Conservation (phyloP, 2,888 invertebrate genomes). For the Parthenolecanium corni region DNA sequence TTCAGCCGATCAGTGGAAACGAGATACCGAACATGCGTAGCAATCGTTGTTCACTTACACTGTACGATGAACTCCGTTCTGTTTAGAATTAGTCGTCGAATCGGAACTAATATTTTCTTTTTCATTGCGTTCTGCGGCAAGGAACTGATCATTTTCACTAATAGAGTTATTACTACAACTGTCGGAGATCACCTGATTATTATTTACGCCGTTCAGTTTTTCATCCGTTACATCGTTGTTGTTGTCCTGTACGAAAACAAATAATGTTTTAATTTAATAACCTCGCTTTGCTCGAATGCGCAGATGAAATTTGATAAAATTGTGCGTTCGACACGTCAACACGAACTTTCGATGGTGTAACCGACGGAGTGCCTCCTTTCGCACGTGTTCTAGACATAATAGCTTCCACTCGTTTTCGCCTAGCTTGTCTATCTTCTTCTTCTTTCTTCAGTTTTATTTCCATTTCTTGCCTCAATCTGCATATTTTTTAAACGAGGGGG, state of each 20-base stretch:
- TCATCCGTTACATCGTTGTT: conserved; percentile 15
- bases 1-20: no score
- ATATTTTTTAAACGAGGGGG: conserved; percentile 25
- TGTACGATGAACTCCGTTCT: conserved; percentile 17
- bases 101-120: neutral
- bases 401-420: conserved; percentile 82
- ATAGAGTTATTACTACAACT: conserved; percentile 7
- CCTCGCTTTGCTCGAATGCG: no score
- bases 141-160: neutral
- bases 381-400: conserved; percentile 83
- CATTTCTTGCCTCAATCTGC: conserved; percentile 61
- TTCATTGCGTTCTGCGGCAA: conserved; percentile 9
- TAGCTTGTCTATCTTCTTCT: conserved; percentile 74
- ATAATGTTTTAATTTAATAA: no score
- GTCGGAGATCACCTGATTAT: conserved; percentile 20
- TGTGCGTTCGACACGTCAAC: neutral
- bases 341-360: conserved; percentile 41
- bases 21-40: no score
- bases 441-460: conserved; percentile 71
- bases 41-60: neutral
- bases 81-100: conserved; percentile 9
- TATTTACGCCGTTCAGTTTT: conserved; percentile 18
- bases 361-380: conserved; percentile 40
- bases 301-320: neutral
- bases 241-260: conserved; percentile 1